Evolutionary conservation across 2,888 invertebrate genomes (phyloP).

Genomic region (Fragum fragum): DNA sequence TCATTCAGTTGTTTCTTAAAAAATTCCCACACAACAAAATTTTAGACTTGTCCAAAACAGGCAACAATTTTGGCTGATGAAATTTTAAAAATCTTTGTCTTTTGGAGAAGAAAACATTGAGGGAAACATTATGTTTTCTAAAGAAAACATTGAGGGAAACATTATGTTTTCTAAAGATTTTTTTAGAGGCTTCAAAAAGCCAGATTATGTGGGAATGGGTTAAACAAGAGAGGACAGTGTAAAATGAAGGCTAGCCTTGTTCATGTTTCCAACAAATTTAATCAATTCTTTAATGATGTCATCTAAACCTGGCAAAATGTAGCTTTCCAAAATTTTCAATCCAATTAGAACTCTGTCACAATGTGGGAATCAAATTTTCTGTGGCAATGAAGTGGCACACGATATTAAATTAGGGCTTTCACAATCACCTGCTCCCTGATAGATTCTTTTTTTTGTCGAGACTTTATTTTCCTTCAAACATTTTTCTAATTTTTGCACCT

Average conservation of each 20-base stretch:
- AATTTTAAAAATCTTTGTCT: too few relatives aligned
- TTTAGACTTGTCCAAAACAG: too few relatives aligned
- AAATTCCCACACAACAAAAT: too few relatives aligned
- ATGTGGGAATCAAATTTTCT: conserved; percentile 23
- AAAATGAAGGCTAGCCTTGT: too few relatives aligned
- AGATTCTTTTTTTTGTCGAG: too few relatives aligned
- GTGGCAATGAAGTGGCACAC: conserved; percentile 17
- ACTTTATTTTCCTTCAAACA: too few relatives aligned
- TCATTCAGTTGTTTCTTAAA: too few relatives aligned
- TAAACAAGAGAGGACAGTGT: too few relatives aligned
- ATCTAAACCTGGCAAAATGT: background rate
- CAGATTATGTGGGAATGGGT: background rate
- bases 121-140: too few relatives aligned
- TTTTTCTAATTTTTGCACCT: too few relatives aligned
- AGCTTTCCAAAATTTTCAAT: conserved; percentile 18
- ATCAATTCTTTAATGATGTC: conserved; percentile 7
- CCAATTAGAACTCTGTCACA: conserved; percentile 13
- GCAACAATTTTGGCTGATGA: too few relatives aligned
- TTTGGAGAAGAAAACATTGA: too few relatives aligned
- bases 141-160: background rate
- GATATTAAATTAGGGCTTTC: conserved; percentile 13
- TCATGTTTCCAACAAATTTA: background rate
- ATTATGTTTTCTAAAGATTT: background rate
- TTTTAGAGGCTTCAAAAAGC: background rate
- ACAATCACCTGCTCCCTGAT: background rate